phyloP scores from a whole-genome alignment of 2,797 vertebrate genomes.

The Threskiornis aethiopicus region DNA sequence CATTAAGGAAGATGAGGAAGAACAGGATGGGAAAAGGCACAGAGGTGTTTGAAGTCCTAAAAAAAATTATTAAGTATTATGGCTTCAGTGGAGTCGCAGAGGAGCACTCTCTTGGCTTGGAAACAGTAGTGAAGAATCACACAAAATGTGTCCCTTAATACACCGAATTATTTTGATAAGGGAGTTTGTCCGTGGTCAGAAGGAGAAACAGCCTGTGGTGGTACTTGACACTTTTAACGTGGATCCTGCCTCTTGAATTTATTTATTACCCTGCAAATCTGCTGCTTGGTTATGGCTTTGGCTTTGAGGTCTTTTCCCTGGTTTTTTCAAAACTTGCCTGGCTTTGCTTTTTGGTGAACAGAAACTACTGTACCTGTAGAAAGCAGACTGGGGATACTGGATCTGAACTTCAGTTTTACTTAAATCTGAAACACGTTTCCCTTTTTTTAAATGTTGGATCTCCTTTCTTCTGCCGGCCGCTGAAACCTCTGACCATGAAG shows the following conservation, averaged over 20 bases:
- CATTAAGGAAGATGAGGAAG: neutral
- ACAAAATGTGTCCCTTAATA: neutral
- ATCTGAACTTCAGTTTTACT: neutral
- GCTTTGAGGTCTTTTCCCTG: neutral
- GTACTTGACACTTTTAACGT: neutral
- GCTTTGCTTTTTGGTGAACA: neutral
- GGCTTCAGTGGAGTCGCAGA: neutral
- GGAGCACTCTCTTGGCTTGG: neutral
- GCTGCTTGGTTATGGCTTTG: neutral
- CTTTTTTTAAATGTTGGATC: neutral
- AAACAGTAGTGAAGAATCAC: neutral
- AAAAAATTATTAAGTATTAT: too few relatives aligned
- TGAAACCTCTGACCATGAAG: constrained; percentile 50
- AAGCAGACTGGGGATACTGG: neutral
- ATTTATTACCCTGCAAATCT: neutral
- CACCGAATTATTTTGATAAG: neutral
- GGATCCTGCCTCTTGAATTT: too few relatives aligned
- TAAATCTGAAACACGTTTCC: neutral
- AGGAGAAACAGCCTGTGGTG: neutral
- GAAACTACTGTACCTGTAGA: neutral
- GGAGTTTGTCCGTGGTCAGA: neutral
- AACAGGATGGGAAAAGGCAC: neutral
- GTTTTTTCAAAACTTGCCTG: neutral
- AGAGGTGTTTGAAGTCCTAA: neutral
- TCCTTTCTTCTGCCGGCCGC: neutral